A percentile compares a stretch with the other conserved stretches of the same genome.
phyloP scores from a whole-genome alignment of 2,888 invertebrate species.

The Aphodius sticticus region DNA sequence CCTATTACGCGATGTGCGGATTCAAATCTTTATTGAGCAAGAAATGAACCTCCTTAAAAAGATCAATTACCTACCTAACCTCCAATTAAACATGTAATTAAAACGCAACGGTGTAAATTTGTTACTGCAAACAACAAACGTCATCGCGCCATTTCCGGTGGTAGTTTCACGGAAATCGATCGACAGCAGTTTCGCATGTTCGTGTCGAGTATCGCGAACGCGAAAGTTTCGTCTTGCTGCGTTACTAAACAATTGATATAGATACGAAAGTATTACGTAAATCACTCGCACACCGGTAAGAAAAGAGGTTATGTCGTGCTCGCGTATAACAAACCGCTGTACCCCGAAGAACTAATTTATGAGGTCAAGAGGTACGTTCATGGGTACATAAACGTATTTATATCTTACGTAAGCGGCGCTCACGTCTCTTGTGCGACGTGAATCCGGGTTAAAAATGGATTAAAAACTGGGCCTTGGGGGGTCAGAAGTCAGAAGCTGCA shows the following conservation, averaged over 20 bases:
- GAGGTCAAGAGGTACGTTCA: not conserved
- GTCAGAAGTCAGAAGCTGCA: too few relatives aligned
- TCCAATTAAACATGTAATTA: not conserved
- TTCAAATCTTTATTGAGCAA: too few relatives aligned
- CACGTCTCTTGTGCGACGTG: not conserved
- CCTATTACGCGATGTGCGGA: too few relatives aligned
- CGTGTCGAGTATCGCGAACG: not conserved
- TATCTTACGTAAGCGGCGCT: not conserved
- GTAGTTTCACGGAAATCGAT: not conserved
- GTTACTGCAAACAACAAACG: not conserved
- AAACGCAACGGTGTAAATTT: not conserved
- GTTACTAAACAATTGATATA: not conserved
- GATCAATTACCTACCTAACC: not conserved
- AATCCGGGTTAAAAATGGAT: too few relatives aligned
- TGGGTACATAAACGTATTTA: not conserved
- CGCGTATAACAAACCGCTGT: not conserved
- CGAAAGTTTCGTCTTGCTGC: not conserved
- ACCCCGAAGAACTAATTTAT: not conserved
- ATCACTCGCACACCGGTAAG: not conserved
- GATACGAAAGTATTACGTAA: conserved; percentile 4
- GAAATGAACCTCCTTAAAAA: not conserved
- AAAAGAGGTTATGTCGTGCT: not conserved
- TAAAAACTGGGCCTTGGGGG: too few relatives aligned
- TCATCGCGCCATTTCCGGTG: not conserved
- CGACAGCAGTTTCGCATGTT: not conserved